Conservation (phyloP, 2,797 vertebrate genomes). For the Parotocinclus haroldoi region DNA sequence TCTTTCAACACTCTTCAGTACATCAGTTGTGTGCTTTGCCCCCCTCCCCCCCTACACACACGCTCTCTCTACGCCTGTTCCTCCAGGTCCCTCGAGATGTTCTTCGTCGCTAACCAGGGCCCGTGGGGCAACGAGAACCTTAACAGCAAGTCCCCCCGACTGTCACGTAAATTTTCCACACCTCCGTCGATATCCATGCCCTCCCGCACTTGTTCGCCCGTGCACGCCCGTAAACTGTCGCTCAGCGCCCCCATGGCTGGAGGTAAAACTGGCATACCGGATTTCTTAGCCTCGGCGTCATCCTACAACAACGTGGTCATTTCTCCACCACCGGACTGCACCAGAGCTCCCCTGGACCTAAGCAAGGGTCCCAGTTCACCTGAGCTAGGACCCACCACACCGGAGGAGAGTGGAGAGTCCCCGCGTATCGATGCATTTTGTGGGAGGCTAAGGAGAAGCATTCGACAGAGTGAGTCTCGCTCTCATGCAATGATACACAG, state of each 20-base stretch:
- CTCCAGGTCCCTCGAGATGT: constrained; percentile 86
- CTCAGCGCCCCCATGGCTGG: constrained; percentile 81
- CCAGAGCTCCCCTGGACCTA: constrained; percentile 79
- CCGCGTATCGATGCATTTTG: constrained; percentile 83
- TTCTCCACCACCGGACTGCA: constrained; percentile 69
- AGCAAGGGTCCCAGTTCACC: constrained; percentile 79
- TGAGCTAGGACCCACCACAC: constrained; percentile 72
- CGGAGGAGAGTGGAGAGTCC: constrained; percentile 77
- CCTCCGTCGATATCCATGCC: constrained; percentile 86
- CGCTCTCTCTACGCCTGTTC: neutral
- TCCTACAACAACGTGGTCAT: constrained; percentile 69
- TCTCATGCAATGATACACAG: neutral
- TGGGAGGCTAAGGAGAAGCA: constrained; percentile 85
- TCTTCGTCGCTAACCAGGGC: constrained; percentile 88
- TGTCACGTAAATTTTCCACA: constrained; percentile 91
- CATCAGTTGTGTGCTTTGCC: neutral
- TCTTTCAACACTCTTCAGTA: no score
- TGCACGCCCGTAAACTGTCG: constrained; percentile 86
- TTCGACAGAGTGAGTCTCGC: constrained; percentile 76
- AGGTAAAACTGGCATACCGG: constrained; percentile 75
- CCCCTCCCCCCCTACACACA: neutral
- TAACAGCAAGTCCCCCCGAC: constrained; percentile 87
- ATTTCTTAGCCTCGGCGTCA: constrained; percentile 76
- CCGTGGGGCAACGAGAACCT: constrained; percentile 72
- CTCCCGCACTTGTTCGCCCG: constrained; percentile 82